These are phyloP conservation scores for Agrochola circellaris DNA, from an alignment of 2,888 invertebrate genomes.

Conservation along the genomic window DNA sequence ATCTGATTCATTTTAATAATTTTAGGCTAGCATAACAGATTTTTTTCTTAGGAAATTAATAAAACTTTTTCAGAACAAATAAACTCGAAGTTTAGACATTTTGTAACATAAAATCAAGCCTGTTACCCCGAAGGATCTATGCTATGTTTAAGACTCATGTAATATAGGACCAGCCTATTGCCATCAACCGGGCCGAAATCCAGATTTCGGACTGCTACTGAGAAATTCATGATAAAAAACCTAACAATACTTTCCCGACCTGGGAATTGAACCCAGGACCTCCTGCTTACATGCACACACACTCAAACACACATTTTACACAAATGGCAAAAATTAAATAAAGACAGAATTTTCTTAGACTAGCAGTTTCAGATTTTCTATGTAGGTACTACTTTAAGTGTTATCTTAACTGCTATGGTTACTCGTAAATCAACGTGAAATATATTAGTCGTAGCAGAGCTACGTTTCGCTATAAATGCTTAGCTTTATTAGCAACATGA, in stretches of 20 bases:
- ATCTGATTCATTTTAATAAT: neutral
- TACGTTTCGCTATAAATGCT: constrained; percentile 4
- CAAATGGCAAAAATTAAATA: too few species aligned
- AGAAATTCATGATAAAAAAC: neutral
- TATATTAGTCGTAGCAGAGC: constrained; percentile 13
- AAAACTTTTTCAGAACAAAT: neutral
- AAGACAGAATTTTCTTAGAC: neutral
- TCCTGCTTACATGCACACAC: neutral
- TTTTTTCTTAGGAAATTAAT: too few species aligned
- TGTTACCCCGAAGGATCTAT: too few species aligned
- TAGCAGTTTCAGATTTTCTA: neutral
- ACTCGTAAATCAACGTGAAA: constrained; percentile 44
- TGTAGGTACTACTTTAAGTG: constrained; percentile 1
- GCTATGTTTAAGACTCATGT: neutral
- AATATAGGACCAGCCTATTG: neutral
- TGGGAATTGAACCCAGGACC: neutral
- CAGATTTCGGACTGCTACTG: too few species aligned
- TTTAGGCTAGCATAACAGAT: neutral
- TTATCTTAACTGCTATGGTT: constrained; percentile 5
- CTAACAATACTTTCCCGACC: neutral
- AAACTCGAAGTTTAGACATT: too few species aligned
- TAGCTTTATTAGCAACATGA: neutral
- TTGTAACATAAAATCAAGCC: neutral
- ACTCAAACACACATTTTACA: neutral
- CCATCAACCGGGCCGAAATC: neutral